Conservation (phyloP, 1,140 invertebrate genomes). For the Tetramorium parvispinum region DNA sequence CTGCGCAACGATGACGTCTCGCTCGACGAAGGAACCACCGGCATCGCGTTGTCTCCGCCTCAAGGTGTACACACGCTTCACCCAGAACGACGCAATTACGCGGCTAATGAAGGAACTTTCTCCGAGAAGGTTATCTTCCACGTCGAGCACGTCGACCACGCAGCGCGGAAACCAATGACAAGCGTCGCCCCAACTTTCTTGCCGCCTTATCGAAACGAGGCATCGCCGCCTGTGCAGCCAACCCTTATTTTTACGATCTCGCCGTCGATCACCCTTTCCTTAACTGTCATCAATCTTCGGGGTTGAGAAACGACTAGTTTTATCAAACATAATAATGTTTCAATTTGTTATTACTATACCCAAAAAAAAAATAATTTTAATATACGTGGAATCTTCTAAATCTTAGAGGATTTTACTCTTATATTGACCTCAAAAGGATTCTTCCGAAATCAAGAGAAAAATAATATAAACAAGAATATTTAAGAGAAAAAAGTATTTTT, state of each 20-base stretch:
- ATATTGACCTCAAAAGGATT: too few relatives aligned
- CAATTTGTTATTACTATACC: background rate
- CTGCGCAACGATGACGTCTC: conserved; percentile 31
- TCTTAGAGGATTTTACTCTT: too few relatives aligned
- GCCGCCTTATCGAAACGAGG: conserved; percentile 54
- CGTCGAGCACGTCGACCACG: conserved; percentile 52
- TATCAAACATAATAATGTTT: conserved; percentile 28
- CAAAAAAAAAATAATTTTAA: too few relatives aligned
- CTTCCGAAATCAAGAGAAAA: too few relatives aligned
- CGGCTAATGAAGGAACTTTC: conserved; percentile 73
- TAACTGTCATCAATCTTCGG: background rate
- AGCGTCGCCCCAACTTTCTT: conserved; percentile 50
- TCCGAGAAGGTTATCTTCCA: conserved; percentile 66
- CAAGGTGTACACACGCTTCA: conserved; percentile 66
- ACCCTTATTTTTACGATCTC: conserved; percentile 56
- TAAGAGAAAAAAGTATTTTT: too few relatives aligned
- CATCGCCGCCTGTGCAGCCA: conserved; percentile 45
- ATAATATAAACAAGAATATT: too few relatives aligned
- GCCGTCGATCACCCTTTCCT: background rate
- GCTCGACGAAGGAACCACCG: conserved; percentile 36
- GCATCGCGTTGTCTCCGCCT: conserved; percentile 37
- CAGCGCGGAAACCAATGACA: conserved; percentile 39
- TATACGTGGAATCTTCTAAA: too few relatives aligned
- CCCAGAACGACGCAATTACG: conserved; percentile 72
- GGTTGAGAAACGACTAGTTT: background rate